Evolutionary conservation across 37 sponge, comb jelly and placozoan genomes (phyloP).

Genomic region (Diacarnus erythraeanus): DNA sequence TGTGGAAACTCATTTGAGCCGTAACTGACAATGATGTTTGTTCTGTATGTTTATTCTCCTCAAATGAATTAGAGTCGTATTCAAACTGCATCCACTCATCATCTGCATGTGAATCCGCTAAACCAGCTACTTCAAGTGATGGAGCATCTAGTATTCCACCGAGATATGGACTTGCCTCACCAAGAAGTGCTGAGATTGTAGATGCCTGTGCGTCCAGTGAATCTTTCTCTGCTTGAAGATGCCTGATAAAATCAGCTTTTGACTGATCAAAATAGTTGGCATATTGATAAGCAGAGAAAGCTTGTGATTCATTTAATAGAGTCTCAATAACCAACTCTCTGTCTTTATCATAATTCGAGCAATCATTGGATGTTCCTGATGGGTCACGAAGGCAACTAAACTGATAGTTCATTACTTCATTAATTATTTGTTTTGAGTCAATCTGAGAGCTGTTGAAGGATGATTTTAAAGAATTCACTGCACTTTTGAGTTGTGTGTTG

Average conservation of each 20-base stretch:
- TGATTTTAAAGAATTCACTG: no score
- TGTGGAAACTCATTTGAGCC: neutral
- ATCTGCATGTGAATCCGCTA: slow-evolving; percentile 10
- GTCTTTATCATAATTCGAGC: neutral
- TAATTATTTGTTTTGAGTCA: no score
- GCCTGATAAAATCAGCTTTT: neutral
- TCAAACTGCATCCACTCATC: slow-evolving; percentile 53
- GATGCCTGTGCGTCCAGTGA: neutral
- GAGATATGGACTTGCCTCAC: neutral
- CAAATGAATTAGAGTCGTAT: slow-evolving; percentile 11
- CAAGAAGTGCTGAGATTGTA: neutral
- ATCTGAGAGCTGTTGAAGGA: no score
- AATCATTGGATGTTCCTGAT: neutral
- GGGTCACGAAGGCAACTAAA: neutral
- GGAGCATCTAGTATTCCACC: slow-evolving; percentile 18
- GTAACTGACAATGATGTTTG: neutral
- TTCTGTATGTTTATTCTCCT: neutral
- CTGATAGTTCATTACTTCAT: neutral
- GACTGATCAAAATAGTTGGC: neutral
- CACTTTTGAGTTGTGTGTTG: neutral
- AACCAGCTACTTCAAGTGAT: slow-evolving; percentile 11
- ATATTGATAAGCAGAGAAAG: neutral
- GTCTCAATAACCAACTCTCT: neutral
- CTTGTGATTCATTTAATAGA: neutral
- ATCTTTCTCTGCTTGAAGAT: neutral